Base-by-base conservation (phyloP, 2,888 invertebrate genomes). In the Watsonalla binaria region DNA sequence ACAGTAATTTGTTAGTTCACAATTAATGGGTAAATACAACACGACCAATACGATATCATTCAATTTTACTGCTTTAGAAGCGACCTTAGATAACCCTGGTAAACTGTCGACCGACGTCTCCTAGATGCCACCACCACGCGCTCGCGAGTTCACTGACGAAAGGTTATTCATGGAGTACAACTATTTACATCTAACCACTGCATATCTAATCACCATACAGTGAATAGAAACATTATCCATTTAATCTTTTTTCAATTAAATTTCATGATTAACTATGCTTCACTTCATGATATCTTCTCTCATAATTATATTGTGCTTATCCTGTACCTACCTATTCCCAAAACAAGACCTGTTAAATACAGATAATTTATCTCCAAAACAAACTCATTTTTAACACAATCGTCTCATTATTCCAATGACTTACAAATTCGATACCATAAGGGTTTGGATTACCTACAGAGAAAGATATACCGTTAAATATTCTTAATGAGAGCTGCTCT, bases 21-120 rank as follows among this genome's bases (percentile, higher is more conserved):
- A 77, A 84, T 84, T 86, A 87, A 85, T 85, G 84, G 71, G 82
- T 84, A 84, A 84, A 86, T 83, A 86, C 78, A 79, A 81, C 80
- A 82, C 78, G 78, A 80, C 80, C 78, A 84, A 82, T 82, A 79
- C 66, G 86, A 86, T 90, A 90, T 89, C 88, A 85, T 90, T 90
- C 82, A 89, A 90, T 89, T 86, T 87, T 88, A 89, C 86, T 87
- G 87, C 89, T 89, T 86, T 84, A 83, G 85, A 84, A 82, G 76
- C 80, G 89, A 88, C 88, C 89, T 68, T 57, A 67, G 89, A 90
- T 90, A 90, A 90, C 90, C 90, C 84, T 70, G 54, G 71, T 76
- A 74, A 82, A 82, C 82, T 82, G 82, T 81, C 85, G 78, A 76
- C 69, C 78, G 71, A 73, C 80, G 83, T 78, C 85, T 84, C 81